phyloP scores from a whole-genome alignment of 2,113 vertebrate genomes.

The Tragulus kanchil region DNA sequence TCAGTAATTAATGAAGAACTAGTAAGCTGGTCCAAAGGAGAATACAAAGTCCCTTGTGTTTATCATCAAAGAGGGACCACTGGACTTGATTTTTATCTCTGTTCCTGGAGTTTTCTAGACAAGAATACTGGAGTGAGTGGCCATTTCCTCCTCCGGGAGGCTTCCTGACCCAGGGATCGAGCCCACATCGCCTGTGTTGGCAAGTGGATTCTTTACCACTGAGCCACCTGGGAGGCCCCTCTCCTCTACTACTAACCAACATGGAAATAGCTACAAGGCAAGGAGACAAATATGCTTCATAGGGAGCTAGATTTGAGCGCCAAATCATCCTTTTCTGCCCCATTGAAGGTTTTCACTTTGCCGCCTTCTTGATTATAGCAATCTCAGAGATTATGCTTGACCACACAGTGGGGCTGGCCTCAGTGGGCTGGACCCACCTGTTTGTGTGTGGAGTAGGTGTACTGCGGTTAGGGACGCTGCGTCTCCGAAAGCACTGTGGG shows the following conservation, averaged over 20 bases:
- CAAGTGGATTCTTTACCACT: neutral
- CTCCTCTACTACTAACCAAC: neutral
- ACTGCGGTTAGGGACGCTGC: accelerated
- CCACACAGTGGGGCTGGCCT: neutral
- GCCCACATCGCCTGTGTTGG: neutral
- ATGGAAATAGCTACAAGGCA: neutral
- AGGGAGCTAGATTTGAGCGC: neutral
- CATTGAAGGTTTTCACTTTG: neutral
- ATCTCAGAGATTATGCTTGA: neutral
- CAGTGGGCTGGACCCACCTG: neutral
- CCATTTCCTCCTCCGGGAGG: neutral
- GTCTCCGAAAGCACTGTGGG: neutral
- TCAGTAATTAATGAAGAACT: neutral
- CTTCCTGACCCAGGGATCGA: neutral
- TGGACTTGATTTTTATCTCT: neutral
- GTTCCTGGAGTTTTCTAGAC: neutral
- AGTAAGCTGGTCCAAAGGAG: neutral
- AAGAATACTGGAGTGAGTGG: neutral
- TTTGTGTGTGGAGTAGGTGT: neutral
- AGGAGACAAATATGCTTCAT: neutral
- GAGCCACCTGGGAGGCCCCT: neutral
- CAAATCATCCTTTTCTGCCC: too few species aligned
- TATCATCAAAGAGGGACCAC: neutral
- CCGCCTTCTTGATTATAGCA: neutral
- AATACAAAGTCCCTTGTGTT: neutral